Base-by-base conservation (phyloP, 2,888 invertebrate species). In the Timema cristinae region DNA sequence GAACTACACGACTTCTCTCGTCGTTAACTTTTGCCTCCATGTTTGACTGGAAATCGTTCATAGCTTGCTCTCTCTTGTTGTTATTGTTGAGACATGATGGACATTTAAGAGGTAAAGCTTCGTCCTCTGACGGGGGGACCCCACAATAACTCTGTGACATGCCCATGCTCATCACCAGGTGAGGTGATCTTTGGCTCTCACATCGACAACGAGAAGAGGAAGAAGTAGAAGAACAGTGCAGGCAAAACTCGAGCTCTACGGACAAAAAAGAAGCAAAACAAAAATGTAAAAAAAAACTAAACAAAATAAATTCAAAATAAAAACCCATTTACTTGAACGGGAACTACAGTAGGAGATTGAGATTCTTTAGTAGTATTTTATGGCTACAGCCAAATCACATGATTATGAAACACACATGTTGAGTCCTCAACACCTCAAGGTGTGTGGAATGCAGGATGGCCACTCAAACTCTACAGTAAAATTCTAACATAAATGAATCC, bases 231-330 rank as follows among this genome's bases (percentile, higher is more conserved):
- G 71, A 73, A 72, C 70, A 72, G 72, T 73, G 73, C 63, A 73
- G 72, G 73, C 73, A 73, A 73, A 73, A 71, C 71, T 70, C 71
- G 70, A 73, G 72, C 72, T 71, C 73, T 73, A 73, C 72, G 72
- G 72, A 73, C 73, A 73, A 71, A 71, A 70, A 73, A 67, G 63
- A 71, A 68, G 61, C 59, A 59, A 50, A 71, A 73, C 51, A 63
- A 68, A 72, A 69, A 47, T 63, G 16, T 63, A 71, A 67, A 71
- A 69, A 69, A 66, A 72, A 70, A 50, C 50, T 47, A 61, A 72
- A 71, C 50, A 56, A 68, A 72, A 66, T 66, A 66, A 66, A 15
- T 7, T 10, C 54, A 11, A 68, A 54, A 68, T 51, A 8, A 68
- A 8, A 68, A 32, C 11, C 1, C 13, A 15, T 63, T 63, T 32